phyloP scores from a whole-genome alignment of 2,888 invertebrate genomes.

The Craniophora ligustri region DNA sequence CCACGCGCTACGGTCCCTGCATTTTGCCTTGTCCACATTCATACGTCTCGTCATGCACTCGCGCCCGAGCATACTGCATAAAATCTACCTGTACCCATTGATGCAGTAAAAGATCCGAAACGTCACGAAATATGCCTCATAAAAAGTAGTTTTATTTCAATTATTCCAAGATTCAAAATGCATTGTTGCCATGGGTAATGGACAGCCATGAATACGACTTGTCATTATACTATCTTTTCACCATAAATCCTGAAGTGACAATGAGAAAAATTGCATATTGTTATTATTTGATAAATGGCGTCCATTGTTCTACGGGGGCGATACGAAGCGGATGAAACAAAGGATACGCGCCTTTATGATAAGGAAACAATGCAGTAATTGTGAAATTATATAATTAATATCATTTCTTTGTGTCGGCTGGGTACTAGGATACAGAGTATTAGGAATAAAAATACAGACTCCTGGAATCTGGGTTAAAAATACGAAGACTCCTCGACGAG shows the following conservation, averaged over 20 bases:
- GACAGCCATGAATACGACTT: conserved; percentile 14
- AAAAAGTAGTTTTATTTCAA: too few species aligned
- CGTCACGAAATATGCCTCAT: too few species aligned
- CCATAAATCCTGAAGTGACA: conserved; percentile 32
- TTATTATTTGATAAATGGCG: conserved; percentile 55
- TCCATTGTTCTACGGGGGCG: conserved; percentile 38
- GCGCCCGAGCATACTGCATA: too few species aligned
- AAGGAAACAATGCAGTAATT: conserved; percentile 45
- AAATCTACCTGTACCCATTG: too few species aligned
- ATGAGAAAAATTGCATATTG: conserved; percentile 58
- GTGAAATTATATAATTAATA: conserved; percentile 35
- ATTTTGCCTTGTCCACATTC: too few species aligned
- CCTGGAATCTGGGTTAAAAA: too few species aligned
- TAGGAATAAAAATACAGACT: too few species aligned
- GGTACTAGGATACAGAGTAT: background rate
- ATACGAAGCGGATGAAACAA: conserved; percentile 28
- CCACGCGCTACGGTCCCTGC: too few species aligned
- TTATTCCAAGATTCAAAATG: too few species aligned
- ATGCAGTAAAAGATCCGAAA: too few species aligned
- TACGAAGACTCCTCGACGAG: too few species aligned
- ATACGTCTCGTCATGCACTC: too few species aligned
- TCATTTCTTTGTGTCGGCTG: conserved; percentile 3
- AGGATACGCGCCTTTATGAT: conserved; percentile 40
- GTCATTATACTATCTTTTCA: conserved; percentile 36
- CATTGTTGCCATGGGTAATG: conserved; percentile 12